Percentiles rank a stretch among this genome's conserved stretches.
These are phyloP conservation scores for Dryococelus australis DNA, from an alignment of 2,888 invertebrate genomes.

Conservation along the genomic window DNA sequence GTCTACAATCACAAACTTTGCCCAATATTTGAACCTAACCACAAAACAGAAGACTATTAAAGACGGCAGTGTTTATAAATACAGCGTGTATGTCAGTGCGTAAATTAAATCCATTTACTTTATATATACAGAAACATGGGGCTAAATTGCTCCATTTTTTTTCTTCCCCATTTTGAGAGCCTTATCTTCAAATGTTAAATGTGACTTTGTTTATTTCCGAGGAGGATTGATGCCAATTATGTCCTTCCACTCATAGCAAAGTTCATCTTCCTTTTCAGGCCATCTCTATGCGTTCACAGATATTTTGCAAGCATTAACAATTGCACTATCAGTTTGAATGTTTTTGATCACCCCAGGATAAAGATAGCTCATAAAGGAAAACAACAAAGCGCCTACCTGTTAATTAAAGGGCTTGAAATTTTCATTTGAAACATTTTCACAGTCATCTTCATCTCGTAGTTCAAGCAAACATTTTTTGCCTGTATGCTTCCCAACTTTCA, in stretches of 20 bases:
- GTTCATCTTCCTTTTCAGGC: conserved; percentile 24
- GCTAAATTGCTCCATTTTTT: not conserved
- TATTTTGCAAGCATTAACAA: not conserved
- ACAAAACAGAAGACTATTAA: no score
- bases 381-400: not conserved
- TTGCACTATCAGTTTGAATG: not conserved
- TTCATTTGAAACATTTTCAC: not conserved
- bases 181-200: not conserved
- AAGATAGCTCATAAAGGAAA: not conserved
- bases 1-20: no score
- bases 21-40: no score
- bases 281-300: conserved; percentile 18
- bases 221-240: conserved; percentile 5
- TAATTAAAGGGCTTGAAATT: not conserved
- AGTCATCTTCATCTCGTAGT: not conserved
- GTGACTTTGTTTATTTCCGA: not conserved
- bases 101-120: no score
- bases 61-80: no score
- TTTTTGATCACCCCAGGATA: not conserved
- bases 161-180: not conserved
- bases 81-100: no score
- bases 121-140: no score
- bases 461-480: not conserved
- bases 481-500: conserved; percentile 21
- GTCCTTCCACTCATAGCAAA: not conserved